phyloP scores from a whole-genome alignment of 2,888 invertebrate species.

The Rotaria macrura region DNA sequence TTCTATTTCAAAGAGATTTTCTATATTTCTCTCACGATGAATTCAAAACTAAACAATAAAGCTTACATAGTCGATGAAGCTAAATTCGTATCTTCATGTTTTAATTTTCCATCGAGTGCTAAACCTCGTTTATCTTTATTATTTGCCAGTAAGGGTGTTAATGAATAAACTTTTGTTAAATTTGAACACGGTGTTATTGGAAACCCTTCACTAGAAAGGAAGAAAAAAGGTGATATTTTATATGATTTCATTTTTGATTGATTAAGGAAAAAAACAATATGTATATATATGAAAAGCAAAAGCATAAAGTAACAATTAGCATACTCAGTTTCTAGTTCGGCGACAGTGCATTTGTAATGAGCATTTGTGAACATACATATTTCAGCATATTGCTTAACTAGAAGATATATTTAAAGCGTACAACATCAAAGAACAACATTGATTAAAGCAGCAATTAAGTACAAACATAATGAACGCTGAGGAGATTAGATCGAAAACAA shows the following conservation, averaged over 20 bases:
- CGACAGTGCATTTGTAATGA: constrained; percentile 56
- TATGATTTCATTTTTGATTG: too few relatives aligned
- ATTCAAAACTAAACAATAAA: not conserved
- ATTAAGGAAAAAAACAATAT: constrained; percentile 46
- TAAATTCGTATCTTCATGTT: constrained; percentile 95
- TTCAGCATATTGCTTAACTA: constrained; percentile 22
- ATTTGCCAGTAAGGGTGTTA: constrained; percentile 85
- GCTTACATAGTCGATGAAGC: constrained; percentile 92
- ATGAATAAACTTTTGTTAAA: constrained; percentile 84
- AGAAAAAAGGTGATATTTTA: not conserved
- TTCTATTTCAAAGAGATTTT: constrained; percentile 54
- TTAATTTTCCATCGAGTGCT: constrained; percentile 90
- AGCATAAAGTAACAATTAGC: not conserved
- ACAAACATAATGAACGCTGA: not conserved
- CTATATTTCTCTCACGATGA: too few relatives aligned
- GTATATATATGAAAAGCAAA: not conserved
- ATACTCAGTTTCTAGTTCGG: constrained; percentile 67
- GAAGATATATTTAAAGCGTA: not conserved
- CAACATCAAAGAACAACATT: not conserved
- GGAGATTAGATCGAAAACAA: not conserved
- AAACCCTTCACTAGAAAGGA: constrained; percentile 68
- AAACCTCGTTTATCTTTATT: constrained; percentile 96
- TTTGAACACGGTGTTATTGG: constrained; percentile 89
- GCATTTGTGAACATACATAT: constrained; percentile 21
- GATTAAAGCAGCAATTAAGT: not conserved